Evolutionary conservation across 1,140 invertebrate genomes (phyloP).

Genomic region (Antheraea mylitta): DNA sequence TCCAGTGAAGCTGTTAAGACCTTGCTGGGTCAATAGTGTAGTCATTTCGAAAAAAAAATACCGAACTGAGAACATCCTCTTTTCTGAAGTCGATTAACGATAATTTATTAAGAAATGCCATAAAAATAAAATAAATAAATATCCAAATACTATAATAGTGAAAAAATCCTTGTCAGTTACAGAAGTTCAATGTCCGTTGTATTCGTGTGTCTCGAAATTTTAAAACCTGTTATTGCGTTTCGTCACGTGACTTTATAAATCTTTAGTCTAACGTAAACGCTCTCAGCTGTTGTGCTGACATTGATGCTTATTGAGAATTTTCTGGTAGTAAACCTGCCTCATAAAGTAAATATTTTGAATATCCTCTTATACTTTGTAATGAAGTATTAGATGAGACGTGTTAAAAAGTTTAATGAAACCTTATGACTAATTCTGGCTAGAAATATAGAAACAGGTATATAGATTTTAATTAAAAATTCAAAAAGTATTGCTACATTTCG

Average conservation of each 20-base stretch:
- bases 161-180: not conserved
- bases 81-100: too few species aligned
- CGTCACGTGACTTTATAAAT: constrained; percentile 39
- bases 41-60: too few species aligned
- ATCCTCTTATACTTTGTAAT: not conserved
- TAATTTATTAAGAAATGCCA: too few species aligned
- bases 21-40: too few species aligned
- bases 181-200: not conserved
- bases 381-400: not conserved
- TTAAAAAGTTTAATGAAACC: not conserved
- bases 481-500: too few species aligned
- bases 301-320: constrained; percentile 10
- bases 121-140: too few species aligned
- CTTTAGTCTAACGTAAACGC: constrained; percentile 39
- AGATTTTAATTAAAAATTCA: too few species aligned
- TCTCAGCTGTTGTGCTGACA: constrained; percentile 24
- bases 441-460: too few species aligned
- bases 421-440: too few species aligned
- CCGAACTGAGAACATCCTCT: too few species aligned
- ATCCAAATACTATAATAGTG: not conserved
- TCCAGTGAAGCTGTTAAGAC: too few species aligned
- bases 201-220: constrained; percentile 21
- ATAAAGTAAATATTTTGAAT: not conserved
- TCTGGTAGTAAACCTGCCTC: not conserved
- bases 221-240: constrained; percentile 29